Base-by-base conservation (phyloP, 2,888 invertebrate genomes). In the Eilema sororculum region DNA sequence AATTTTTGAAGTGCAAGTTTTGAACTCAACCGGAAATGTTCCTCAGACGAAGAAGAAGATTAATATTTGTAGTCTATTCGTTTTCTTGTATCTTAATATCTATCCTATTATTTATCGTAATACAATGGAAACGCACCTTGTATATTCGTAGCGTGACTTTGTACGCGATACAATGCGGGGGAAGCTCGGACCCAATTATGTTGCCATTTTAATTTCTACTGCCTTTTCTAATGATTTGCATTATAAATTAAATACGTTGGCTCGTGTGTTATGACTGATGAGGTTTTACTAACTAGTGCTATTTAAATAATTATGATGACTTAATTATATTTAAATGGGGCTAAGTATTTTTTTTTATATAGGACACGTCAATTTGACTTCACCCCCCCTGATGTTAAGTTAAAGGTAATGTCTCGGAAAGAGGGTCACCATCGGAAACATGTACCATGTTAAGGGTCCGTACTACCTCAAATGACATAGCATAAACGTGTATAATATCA, bases 121-220 rank as follows among this genome's bases (percentile, higher is more conserved):
- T 33, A 46, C 68, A 82, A 73, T 78, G 87, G 82, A 84, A 80
- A 82, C 83, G 63, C 46, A 59, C 74, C 20, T 9, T 13, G 16
- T 16, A 46, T 72, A 70, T 68, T 66, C 41, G 64, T 86, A 72
- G 84, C 87, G 87, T 87, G 87, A 85, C 85, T 82, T 3, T 67
- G 76, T 77, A 79, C 76, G 63, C 75, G 71, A 75, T 76, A 77
- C 77, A 77, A 80, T 67, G 72, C 41, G 9, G 82, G 79, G 78
- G 76, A 76, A 83, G 77, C 77, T 86, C 77, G 78, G 81, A 81
- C 83, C 80, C 75, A 83, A 83, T 86, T 83, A 82, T 72, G 72
- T 78, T 74, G 2, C 73, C 76, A 68, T 84, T 87, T 86, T 82
- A 87, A 86, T 85, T 82, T 79, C 68, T 76, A 68, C 69, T 52